Conservation (phyloP, 1,140 invertebrate genomes). For the Asbolus verrucosus region DNA sequence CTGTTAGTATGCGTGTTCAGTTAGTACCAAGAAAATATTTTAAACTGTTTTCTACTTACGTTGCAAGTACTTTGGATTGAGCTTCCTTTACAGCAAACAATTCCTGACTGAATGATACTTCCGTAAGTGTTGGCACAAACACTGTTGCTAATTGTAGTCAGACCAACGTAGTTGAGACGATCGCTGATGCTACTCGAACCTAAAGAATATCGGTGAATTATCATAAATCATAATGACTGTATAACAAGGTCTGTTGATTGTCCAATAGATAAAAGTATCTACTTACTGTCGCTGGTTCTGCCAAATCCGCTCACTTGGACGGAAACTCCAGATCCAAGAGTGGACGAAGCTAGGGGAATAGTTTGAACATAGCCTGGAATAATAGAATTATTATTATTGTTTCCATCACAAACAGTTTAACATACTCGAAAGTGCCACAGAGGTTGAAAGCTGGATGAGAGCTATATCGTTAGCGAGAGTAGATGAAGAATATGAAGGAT, state of each 20-base stretch:
- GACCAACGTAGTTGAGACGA: slow-evolving; percentile 15
- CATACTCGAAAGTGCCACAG: not conserved
- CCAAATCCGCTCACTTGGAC: slow-evolving; percentile 20
- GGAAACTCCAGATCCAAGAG: slow-evolving; percentile 6
- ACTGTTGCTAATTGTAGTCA: slow-evolving; percentile 10
- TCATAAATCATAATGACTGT: not conserved
- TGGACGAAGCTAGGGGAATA: not conserved
- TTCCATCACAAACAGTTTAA: too few species aligned
- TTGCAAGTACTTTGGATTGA: slow-evolving; percentile 25
- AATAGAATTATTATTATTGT: too few species aligned
- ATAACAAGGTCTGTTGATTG: not conserved
- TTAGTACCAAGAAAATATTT: too few species aligned
- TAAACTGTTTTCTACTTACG: too few species aligned
- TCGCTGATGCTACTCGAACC: slow-evolving; percentile 20
- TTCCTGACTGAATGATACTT: slow-evolving; percentile 14
- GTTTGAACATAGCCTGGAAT: not conserved
- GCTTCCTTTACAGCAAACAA: slow-evolving; percentile 16
- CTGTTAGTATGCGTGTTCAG: too few species aligned
- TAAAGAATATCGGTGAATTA: not conserved
- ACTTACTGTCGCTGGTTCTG: slow-evolving; percentile 25
- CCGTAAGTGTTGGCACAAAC: slow-evolving; percentile 22
- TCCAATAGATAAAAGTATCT: not conserved
- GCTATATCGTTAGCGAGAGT: slow-evolving; percentile 17
- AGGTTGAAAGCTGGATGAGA: not conserved
- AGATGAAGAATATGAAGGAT: not conserved